Evolutionary conservation across 2,797 vertebrate genomes (phyloP).

Genomic region (Cirrhinus molitorella): DNA sequence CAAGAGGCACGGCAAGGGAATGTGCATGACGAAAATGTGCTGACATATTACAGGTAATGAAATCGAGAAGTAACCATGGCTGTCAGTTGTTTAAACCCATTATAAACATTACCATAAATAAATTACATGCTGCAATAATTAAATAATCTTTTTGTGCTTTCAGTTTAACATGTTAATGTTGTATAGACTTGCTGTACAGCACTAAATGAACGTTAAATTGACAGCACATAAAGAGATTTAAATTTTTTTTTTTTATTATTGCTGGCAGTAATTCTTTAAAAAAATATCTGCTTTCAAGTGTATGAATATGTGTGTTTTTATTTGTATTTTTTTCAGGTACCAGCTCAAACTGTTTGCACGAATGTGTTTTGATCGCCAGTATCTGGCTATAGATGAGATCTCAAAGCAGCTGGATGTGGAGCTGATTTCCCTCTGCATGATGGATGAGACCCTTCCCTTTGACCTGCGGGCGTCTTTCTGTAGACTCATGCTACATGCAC

Average conservation of each 20-base stretch:
- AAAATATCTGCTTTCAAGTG: neutral
- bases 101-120: neutral
- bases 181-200: neutral
- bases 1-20: conserved; percentile 95
- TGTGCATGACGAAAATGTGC: conserved; percentile 90
- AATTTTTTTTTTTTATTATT: neutral
- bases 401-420: conserved; percentile 96
- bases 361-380: conserved; percentile 98
- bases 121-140: neutral
- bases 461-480: conserved; percentile 97
- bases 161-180: neutral
- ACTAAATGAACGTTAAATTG: neutral
- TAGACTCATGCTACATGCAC: conserved; percentile 96
- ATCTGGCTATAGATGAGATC: conserved; percentile 96
- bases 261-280: neutral
- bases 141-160: neutral
- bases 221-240: neutral
- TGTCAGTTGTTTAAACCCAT: neutral
- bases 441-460: conserved; percentile 93
- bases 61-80: neutral
- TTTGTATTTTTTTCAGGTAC: conserved; percentile 86
- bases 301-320: neutral
- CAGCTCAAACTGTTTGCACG: conserved; percentile 97
- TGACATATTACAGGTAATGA: conserved; percentile 94
- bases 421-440: conserved; percentile 98